These are phyloP conservation scores for Euwallacea fornicatus DNA, from an alignment of 1,140 invertebrate genomes.

Conservation along the genomic window DNA sequence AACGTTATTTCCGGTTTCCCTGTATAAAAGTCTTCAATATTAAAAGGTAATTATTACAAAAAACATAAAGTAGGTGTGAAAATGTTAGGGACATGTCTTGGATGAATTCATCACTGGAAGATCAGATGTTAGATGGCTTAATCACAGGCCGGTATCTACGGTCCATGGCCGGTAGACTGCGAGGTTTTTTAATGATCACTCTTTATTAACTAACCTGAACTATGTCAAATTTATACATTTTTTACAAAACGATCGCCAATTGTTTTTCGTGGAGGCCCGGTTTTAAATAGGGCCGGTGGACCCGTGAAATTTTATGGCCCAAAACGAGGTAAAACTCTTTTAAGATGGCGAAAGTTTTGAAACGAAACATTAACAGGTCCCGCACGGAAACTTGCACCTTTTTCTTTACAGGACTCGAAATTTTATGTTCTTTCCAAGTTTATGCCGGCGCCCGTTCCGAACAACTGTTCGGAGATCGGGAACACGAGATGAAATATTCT, in stretches of 20 bases:
- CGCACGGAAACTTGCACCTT: conserved; percentile 37
- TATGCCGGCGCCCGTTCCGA: conserved; percentile 19
- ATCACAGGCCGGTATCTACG: no score
- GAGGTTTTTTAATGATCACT: no score
- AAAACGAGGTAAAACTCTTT: conserved; percentile 40
- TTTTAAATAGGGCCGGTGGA: conserved; percentile 37
- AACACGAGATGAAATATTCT: conserved; percentile 26
- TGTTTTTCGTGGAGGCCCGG: conserved; percentile 1
- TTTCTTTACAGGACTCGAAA: conserved; percentile 17
- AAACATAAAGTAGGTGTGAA: no score
- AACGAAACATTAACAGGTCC: conserved; percentile 41
- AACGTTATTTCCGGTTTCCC: no score
- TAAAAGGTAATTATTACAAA: no score
- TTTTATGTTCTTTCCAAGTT: conserved; percentile 32
- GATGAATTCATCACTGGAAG: no score
- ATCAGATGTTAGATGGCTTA: no score
- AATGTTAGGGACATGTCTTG: no score
- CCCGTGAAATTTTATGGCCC: conserved; percentile 41
- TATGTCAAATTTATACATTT: not conserved
- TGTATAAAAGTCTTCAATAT: no score
- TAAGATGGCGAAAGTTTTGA: conserved; percentile 41
- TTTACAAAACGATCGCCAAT: not conserved
- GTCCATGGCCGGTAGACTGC: no score
- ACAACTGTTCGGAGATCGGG: conserved; percentile 22
- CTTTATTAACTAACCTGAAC: no score